A percentile compares a stretch with the other conserved stretches of the same genome.
These are phyloP conservation scores for Oncorhynchus tshawytscha DNA, from an alignment of 2,113 vertebrate genomes.

Conservation along the genomic window DNA sequence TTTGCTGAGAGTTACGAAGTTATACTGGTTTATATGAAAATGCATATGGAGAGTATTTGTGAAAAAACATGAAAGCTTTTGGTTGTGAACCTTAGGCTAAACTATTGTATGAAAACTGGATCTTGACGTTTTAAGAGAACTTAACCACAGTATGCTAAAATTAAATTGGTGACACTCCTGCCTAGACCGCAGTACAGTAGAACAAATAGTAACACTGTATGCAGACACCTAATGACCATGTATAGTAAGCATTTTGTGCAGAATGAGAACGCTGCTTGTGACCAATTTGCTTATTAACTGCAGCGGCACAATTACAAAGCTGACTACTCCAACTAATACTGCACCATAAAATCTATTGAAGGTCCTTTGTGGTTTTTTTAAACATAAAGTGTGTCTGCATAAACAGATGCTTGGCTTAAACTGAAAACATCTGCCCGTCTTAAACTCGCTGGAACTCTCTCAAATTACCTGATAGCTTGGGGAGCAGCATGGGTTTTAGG, in stretches of 20 bases:
- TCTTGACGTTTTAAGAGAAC: no score
- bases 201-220: not conserved
- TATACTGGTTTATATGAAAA: not conserved
- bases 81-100: no score
- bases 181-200: conserved; percentile 13
- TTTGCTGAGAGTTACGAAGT: not conserved
- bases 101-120: no score
- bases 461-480: conserved; percentile 75
- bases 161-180: not conserved
- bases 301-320: conserved; percentile 72
- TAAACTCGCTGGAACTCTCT: conserved; percentile 73
- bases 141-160: no score
- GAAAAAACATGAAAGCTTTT: conserved; percentile 25
- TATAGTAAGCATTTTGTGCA: conserved; percentile 56
- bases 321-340: conserved; percentile 66
- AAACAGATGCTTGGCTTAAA: conserved; percentile 79
- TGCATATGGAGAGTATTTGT: conserved; percentile 5
- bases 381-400: conserved; percentile 72
- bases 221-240: conserved; percentile 41
- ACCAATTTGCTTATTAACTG: conserved; percentile 73
- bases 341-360: conserved; percentile 73
- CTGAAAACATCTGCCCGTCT: conserved; percentile 77
- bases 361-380: conserved; percentile 71
- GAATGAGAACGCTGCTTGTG: conserved; percentile 66
- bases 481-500: conserved; percentile 58